Conservation (phyloP, 2,888 invertebrate species). For the Entomobrya multifasciata region DNA sequence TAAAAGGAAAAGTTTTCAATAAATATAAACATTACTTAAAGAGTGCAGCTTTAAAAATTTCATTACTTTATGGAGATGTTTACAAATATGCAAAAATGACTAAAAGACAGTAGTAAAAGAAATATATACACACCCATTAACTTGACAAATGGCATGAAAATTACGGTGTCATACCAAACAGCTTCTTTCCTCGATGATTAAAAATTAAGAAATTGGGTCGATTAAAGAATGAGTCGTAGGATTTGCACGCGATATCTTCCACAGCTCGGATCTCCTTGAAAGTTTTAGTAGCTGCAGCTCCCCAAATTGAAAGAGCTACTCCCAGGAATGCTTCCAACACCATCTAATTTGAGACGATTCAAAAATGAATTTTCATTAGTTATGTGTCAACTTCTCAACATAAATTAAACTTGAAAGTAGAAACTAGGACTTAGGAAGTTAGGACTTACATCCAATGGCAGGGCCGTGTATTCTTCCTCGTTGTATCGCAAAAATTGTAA, state of each 20-base stretch:
- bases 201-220: constrained; percentile 79
- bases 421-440: too few species aligned
- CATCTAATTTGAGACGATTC: constrained; percentile 76
- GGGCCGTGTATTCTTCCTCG: constrained; percentile 77
- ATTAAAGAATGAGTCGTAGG: constrained; percentile 78
- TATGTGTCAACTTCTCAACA: too few species aligned
- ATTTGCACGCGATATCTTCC: constrained; percentile 78
- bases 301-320: constrained; percentile 79
- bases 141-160: not conserved
- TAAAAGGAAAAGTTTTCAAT: too few species aligned
- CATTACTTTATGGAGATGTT: too few species aligned
- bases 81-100: too few species aligned
- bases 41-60: too few species aligned
- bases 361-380: too few species aligned
- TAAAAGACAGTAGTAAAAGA: too few species aligned
- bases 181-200: constrained; percentile 78
- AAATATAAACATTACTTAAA: too few species aligned
- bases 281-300: constrained; percentile 77
- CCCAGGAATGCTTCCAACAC: constrained; percentile 77
- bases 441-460: constrained; percentile 76
- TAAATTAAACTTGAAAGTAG: too few species aligned
- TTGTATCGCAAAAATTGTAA: constrained; percentile 77
- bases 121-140: too few species aligned
- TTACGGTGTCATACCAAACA: constrained; percentile 75
- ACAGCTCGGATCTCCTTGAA: constrained; percentile 79